A percentile compares a stretch with the other conserved stretches of the same genome.
Conservation (phyloP, 2,888 invertebrate genomes). For the Conchocele bisecta region DNA sequence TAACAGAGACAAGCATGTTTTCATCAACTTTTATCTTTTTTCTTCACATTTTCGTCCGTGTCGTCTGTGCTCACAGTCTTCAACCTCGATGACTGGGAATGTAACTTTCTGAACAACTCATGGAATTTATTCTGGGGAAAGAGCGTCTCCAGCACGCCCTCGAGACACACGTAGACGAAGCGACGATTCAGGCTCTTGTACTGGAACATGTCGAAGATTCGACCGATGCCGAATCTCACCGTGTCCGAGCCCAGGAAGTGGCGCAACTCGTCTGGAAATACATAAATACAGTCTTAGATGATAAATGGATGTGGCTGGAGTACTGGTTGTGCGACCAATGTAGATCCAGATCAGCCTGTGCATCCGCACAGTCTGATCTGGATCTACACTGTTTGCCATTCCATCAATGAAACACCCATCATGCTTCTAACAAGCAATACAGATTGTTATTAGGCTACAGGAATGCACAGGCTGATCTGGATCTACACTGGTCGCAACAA, state of each 20-base stretch:
- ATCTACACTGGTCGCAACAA: no score
- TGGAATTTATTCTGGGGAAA: slow-evolving; percentile 91
- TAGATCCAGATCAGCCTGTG: no score
- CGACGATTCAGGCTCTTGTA: slow-evolving; percentile 92
- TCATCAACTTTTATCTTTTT: neutral
- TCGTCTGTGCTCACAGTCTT: slow-evolving; percentile 6
- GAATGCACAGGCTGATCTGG: no score
- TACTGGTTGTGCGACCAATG: no score
- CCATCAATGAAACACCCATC: no score
- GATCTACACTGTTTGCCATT: no score
- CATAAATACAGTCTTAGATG: neutral
- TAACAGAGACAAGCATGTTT: neutral
- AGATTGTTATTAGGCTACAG: no score
- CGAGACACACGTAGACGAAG: slow-evolving; percentile 91
- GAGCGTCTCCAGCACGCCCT: slow-evolving; percentile 90
- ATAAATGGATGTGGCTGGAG: no score
- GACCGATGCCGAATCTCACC: slow-evolving; percentile 90
- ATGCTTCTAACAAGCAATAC: no score
- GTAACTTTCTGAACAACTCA: slow-evolving; percentile 89
- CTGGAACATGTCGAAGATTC: slow-evolving; percentile 94
- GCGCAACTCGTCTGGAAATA: slow-evolving; percentile 90
- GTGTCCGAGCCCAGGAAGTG: slow-evolving; percentile 95
- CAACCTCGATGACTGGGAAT: slow-evolving; percentile 83
- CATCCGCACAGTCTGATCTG: no score
- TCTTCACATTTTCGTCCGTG: neutral